Evolutionary conservation across 35 echinoderm and acorn worm genomes (phyloP).

Genomic region (Apostichopus californicus): DNA sequence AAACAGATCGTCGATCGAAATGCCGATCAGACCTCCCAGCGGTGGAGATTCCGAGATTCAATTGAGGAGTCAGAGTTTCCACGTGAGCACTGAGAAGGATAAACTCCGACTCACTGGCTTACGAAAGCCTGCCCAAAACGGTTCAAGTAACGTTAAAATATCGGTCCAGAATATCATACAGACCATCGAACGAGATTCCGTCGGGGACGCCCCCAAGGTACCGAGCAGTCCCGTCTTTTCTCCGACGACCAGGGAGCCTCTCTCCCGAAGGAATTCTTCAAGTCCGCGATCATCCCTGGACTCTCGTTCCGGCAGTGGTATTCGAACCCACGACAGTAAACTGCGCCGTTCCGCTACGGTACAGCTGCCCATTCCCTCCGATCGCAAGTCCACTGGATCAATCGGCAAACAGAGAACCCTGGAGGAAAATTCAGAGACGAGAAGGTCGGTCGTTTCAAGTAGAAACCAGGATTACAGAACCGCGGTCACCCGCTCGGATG

Average conservation of each 20-base stretch:
- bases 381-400: slow-evolving; percentile 13
- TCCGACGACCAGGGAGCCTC: slow-evolving; percentile 21
- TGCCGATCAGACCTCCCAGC: slow-evolving; percentile 9
- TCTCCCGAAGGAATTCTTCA: slow-evolving; percentile 44
- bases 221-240: slow-evolving; percentile 57
- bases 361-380: slow-evolving; percentile 12
- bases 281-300: slow-evolving; percentile 58
- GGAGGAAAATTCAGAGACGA: slow-evolving; percentile 28
- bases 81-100: slow-evolving; percentile 71
- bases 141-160: slow-evolving; percentile 45
- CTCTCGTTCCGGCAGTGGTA: slow-evolving; percentile 51
- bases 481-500: slow-evolving; percentile 67
- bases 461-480: slow-evolving; percentile 23
- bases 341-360: slow-evolving; percentile 44
- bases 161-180: slow-evolving; percentile 91
- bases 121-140: slow-evolving; percentile 24
- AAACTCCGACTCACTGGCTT: slow-evolving; percentile 38
- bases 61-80: slow-evolving; percentile 68
- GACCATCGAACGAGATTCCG: slow-evolving; percentile 75
- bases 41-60: slow-evolving; percentile 59
- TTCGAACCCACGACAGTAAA: slow-evolving; percentile 40
- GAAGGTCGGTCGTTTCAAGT: background rate
- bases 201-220: slow-evolving; percentile 67
- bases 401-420: slow-evolving; percentile 10
- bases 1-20: slow-evolving; percentile 25